phyloP scores from a whole-genome alignment of 1,140 invertebrate genomes.

The Trinorchestia longiramus region DNA sequence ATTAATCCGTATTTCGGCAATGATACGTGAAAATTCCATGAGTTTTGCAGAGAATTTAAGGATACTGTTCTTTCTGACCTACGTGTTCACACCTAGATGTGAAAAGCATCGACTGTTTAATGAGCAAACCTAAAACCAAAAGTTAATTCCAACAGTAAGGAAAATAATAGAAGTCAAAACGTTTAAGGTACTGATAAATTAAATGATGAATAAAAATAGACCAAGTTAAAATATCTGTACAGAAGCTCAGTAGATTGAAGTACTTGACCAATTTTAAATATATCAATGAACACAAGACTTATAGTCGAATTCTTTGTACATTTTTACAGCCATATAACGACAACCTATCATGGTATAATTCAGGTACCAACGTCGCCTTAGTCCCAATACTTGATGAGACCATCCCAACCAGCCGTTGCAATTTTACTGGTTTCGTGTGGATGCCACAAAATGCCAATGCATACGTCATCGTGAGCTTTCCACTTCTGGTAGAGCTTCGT shows the following conservation, averaged over 20 bases:
- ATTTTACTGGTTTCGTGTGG: conserved; percentile 98
- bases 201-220: neutral
- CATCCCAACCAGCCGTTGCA: conserved; percentile 98
- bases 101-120: too few species aligned
- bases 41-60: too few species aligned
- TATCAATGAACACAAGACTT: neutral
- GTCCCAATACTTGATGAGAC: conserved; percentile 98
- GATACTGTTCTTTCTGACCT: too few species aligned
- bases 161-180: neutral
- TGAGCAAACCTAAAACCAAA: neutral
- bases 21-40: too few species aligned
- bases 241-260: neutral
- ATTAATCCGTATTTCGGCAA: too few species aligned
- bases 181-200: neutral
- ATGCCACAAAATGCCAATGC: conserved; percentile 95
- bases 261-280: neutral
- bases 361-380: conserved; percentile 70
- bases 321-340: neutral
- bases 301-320: neutral
- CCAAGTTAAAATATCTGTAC: neutral
- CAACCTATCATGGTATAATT: neutral
- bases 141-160: neutral
- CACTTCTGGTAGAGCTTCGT: conserved; percentile 98
- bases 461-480: conserved; percentile 99
- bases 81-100: too few species aligned